Conservation (phyloP, 1,140 invertebrate species). For the Drosophila ananassae region DNA sequence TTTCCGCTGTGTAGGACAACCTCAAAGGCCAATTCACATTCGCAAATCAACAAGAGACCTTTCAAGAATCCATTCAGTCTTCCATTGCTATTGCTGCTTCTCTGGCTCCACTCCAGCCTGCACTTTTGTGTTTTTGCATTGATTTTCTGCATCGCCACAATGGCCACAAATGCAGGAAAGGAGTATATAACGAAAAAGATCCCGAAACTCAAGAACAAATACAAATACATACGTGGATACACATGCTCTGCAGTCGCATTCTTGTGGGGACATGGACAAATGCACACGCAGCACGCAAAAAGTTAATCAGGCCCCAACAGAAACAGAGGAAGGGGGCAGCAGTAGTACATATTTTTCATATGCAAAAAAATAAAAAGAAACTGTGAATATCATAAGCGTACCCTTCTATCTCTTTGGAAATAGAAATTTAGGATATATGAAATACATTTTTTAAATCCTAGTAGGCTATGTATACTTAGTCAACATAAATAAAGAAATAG, state of each 20-base stretch:
- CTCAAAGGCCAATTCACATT: conserved; percentile 9
- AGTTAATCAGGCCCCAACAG: conserved; percentile 70
- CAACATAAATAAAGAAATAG: no score
- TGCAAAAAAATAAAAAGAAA: neutral
- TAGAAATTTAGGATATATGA: no score
- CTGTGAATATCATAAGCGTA: neutral
- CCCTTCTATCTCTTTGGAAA: neutral
- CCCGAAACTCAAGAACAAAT: conserved; percentile 11
- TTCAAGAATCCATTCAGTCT: conserved; percentile 18
- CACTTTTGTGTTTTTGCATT: conserved; percentile 72
- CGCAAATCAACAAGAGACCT: conserved; percentile 38
- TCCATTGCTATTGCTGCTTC: conserved; percentile 30
- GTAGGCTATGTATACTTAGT: no score
- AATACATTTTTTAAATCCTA: no score
- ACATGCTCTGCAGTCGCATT: conserved; percentile 28
- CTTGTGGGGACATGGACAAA: conserved; percentile 35
- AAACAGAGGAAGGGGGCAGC: neutral
- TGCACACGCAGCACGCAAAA: conserved; percentile 72
- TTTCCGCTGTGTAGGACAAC: conserved; percentile 10
- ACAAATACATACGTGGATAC: conserved; percentile 24
- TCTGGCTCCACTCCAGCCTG: conserved; percentile 43
- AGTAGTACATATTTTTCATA: neutral
- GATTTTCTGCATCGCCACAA: conserved; percentile 64
- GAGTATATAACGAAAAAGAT: conserved; percentile 32
- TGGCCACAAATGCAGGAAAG: conserved; percentile 29